phyloP scores from a whole-genome alignment of 2,888 invertebrate genomes.

The Malthinus seriepunctatus region DNA sequence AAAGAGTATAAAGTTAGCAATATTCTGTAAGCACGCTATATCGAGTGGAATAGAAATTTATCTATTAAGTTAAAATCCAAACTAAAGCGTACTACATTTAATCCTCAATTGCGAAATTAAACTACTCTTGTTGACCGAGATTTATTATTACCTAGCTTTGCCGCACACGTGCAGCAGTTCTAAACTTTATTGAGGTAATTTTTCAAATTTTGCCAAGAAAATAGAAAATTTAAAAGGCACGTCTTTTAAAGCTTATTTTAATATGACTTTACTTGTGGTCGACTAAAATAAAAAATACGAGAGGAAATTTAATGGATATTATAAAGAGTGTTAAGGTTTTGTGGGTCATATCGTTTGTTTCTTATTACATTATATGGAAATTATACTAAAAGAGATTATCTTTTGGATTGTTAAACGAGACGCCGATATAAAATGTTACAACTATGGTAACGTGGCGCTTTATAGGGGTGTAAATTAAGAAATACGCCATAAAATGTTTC shows the following conservation, averaged over 20 bases:
- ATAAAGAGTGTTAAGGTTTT: constrained; percentile 26
- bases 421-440: constrained; percentile 34
- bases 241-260: constrained; percentile 4
- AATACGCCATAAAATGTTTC: constrained; percentile 31
- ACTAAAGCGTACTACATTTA: constrained; percentile 14
- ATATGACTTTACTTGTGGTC: no score
- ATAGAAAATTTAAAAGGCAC: constrained; percentile 14
- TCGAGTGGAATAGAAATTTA: constrained; percentile 3
- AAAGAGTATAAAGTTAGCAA: background rate
- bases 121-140: constrained; percentile 21
- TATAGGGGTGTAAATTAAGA: constrained; percentile 34
- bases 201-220: constrained; percentile 26
- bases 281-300: background rate
- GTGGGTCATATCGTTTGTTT: constrained; percentile 2
- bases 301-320: constrained; percentile 20
- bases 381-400: constrained; percentile 37
- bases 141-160: constrained; percentile 25
- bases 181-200: constrained; percentile 28
- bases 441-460: constrained; percentile 31
- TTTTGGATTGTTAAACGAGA: constrained; percentile 33
- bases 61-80: constrained; percentile 13
- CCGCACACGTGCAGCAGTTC: constrained; percentile 27
- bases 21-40: background rate
- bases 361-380: constrained; percentile 14
- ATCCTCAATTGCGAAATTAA: constrained; percentile 25